These are phyloP conservation scores for Oreortyx pictus DNA, from an alignment of 2,797 vertebrate species.

Conservation along the genomic window DNA sequence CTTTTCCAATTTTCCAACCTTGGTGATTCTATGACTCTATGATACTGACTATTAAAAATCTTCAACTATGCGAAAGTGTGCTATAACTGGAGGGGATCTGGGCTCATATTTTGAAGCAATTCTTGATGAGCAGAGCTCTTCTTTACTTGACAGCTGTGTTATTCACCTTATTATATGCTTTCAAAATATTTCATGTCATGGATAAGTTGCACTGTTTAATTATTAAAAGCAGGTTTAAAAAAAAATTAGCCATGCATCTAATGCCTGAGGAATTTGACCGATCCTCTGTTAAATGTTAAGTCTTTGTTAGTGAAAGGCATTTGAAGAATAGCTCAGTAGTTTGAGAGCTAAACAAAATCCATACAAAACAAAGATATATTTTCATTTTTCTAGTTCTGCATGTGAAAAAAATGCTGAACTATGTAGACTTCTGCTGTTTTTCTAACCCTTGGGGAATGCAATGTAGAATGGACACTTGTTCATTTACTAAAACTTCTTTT, in stretches of 20 bases:
- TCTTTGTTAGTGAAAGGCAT: constrained; percentile 73
- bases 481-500: constrained; percentile 72
- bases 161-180: constrained; percentile 50
- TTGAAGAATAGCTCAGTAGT: constrained; percentile 66
- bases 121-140: constrained; percentile 58
- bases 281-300: constrained; percentile 74
- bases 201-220: constrained; percentile 71
- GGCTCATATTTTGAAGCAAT: constrained; percentile 39
- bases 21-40: no score
- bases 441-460: constrained; percentile 73
- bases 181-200: constrained; percentile 66
- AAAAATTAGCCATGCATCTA: constrained; percentile 56
- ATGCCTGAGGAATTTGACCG: constrained; percentile 71
- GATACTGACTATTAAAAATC: constrained; percentile 58
- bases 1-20: no score
- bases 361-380: constrained; percentile 73
- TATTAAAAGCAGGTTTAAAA: constrained; percentile 64
- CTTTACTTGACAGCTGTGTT: constrained; percentile 53
- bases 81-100: constrained; percentile 13
- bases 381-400: constrained; percentile 52
- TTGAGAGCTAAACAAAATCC: constrained; percentile 55
- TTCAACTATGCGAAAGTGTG: constrained; percentile 47
- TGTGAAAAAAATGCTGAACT: constrained; percentile 53
- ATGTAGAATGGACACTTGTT: constrained; percentile 77
- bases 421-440: constrained; percentile 73